Evolutionary conservation across 2,797 vertebrate genomes (phyloP), one percentile per base, ranked within the genome.

Genomic region (Liasis olivaceus): DNA sequence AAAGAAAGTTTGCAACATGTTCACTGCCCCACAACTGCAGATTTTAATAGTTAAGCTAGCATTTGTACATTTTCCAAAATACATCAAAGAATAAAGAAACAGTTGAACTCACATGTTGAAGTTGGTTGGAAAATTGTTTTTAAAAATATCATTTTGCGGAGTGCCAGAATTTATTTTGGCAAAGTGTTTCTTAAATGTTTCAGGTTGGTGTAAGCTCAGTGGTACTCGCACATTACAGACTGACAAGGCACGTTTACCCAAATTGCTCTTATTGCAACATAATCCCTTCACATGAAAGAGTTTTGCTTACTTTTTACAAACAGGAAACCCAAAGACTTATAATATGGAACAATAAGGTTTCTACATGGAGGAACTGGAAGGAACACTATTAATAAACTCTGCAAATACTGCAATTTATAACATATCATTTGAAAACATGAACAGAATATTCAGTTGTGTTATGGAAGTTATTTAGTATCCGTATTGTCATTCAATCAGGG

Each of bases 211-310:
- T 1, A 0, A 88, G 64, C 90, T 97, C 95, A 95, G 95, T 95
- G 95, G 95, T 97, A 95, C 94, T 96, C 94, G 91, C 94, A 96
- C 91, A 95, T 92, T 93, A 96, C 95, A 94, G 95, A 97, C 96
- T 96, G 97, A 96, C 95, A 96, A 97, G 95, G 87, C 26, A 26
- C 92, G 91, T 95, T 96, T 96, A 97, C 95, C 89, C 54, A 94
- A 96, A 92, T 54, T 93, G 94, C 93, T 63, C 85, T 85, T 88
- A 87, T 91, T 95, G 96, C 95, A 96, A 93, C 15, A 36, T 62
- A 95, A 97, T 95, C 94, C 92, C 89, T 92, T 0, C 0, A 93
- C 31, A 1, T 93, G 93, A 97, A 97, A 95, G 88, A 95, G 72
- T 92, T 95, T 97, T 95, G 92, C 94, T 95, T 88, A 88, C 87